phyloP scores from a whole-genome alignment of 2,113 vertebrate genomes.

The Diadophis punctatus region DNA sequence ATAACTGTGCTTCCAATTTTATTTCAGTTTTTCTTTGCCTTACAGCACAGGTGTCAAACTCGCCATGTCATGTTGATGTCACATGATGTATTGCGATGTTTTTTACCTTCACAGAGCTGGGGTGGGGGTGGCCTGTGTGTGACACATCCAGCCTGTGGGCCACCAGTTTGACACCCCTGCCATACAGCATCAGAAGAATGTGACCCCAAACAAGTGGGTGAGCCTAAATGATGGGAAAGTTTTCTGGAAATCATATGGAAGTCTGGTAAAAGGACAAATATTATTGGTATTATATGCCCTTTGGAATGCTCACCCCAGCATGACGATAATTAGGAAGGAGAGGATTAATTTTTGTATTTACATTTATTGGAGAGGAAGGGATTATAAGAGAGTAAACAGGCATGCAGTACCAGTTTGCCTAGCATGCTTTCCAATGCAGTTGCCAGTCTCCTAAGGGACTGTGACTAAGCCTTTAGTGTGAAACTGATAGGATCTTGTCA shows the following conservation, averaged over 20 bases:
- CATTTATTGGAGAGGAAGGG: neutral
- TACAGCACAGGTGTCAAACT: neutral
- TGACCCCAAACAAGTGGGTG: neutral
- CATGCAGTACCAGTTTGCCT: neutral
- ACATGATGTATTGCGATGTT: too few relatives aligned
- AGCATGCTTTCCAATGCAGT: neutral
- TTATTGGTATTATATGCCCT: neutral
- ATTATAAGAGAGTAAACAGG: neutral
- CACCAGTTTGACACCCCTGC: neutral
- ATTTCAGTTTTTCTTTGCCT: neutral
- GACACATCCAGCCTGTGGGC: too few relatives aligned
- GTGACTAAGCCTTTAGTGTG: neutral
- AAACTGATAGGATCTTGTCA: neutral
- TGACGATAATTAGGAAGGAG: neutral
- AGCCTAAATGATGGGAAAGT: neutral
- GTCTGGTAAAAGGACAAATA: neutral
- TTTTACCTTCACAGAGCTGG: too few relatives aligned
- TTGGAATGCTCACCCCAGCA: neutral
- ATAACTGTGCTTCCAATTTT: neutral
- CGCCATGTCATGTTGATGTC: accelerated
- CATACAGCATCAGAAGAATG: neutral
- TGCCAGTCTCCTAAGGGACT: neutral
- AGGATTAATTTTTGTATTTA: neutral
- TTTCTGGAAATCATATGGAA: neutral
- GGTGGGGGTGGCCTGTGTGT: too few relatives aligned